Base-by-base conservation (phyloP, 1,140 invertebrate species). In the Papilio helenus region DNA sequence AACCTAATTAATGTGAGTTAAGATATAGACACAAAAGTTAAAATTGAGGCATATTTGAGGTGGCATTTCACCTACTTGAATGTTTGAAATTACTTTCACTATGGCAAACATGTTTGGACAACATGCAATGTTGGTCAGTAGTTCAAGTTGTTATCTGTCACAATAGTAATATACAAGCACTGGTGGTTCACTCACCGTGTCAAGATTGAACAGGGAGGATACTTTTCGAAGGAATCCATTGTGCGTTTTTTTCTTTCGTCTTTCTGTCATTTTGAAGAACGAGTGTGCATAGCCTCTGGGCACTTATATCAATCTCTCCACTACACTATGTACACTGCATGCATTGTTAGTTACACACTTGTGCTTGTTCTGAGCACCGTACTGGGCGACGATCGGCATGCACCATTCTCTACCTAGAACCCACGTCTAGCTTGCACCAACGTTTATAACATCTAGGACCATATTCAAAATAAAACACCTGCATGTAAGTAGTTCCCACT, bases 201-300 rank as follows among this genome's bases (percentile, higher is more conserved):
- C 97, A 94, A 98, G 96, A 95, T 97, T 97, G 95, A 98, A 97
- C 87, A 98, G 95, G 81, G 97, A 97, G 84, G 97, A 97, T 82
- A 98, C 97, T 95, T 97, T 98, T 95, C 97, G 97, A 89, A 98
- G 96, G 93, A 98, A 97, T 92, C 97, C 96, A 94, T 97, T 96
- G 92, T 97, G 96, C 90, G 96, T 96, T 92, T 96, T 96, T 95
- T 96, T 96, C 95, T 97, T 97, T 92, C 96, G 96, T 93, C 97
- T 95, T 85, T 97, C 96, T 87, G 97, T 97, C 97, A 97, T 97
- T 92, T 91, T 94, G 89, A 80, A 84, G 83, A 89, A 79, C 84
- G 87, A 91, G 82, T 90, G 88, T 90, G 89, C 92, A 93, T 94
- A 92, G 87, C 92, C 88, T 86, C 90, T 83, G 81, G 85, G 86